Conservation (phyloP, 1,140 invertebrate genomes). For the Drosophila bocki region DNA sequence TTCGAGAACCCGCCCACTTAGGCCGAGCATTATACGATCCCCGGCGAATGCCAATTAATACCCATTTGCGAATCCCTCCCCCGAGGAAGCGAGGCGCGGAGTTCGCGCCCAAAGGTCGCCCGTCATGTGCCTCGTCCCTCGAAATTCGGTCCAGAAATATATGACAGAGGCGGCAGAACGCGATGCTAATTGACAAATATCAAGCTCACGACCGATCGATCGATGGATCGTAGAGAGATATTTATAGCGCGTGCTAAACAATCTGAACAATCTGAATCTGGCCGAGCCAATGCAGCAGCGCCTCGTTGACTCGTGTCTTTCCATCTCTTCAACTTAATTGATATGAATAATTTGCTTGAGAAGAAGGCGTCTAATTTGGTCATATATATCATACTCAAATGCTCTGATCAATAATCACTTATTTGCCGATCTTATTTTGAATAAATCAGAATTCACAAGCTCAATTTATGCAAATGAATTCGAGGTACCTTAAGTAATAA, state of each 20-base stretch:
- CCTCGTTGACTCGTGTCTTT: constrained; percentile 33
- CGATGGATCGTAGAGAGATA: constrained; percentile 25
- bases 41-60: constrained; percentile 57
- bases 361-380: constrained; percentile 12
- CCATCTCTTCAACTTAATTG: constrained; percentile 43
- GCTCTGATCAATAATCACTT: constrained; percentile 1
- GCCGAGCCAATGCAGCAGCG: constrained; percentile 43
- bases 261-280: constrained; percentile 53
- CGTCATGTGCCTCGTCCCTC: constrained; percentile 51
- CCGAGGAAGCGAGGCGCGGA: constrained; percentile 2
- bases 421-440: constrained; percentile 11
- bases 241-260: constrained; percentile 55
- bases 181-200: constrained; percentile 52
- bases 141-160: constrained; percentile 22
- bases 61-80: constrained; percentile 47
- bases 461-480: constrained; percentile 10
- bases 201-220: constrained; percentile 44
- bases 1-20: constrained; percentile 52
- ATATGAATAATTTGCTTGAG: constrained; percentile 33
- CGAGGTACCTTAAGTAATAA: constrained; percentile 24
- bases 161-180: constrained; percentile 22
- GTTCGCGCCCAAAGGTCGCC: constrained; percentile 42
- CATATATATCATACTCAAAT: constrained; percentile 4
- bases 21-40: constrained; percentile 41
- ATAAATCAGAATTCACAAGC: not conserved